These are phyloP conservation scores for Lagopus muta DNA, from an alignment of 2,113 vertebrate genomes.

Conservation along the genomic window DNA sequence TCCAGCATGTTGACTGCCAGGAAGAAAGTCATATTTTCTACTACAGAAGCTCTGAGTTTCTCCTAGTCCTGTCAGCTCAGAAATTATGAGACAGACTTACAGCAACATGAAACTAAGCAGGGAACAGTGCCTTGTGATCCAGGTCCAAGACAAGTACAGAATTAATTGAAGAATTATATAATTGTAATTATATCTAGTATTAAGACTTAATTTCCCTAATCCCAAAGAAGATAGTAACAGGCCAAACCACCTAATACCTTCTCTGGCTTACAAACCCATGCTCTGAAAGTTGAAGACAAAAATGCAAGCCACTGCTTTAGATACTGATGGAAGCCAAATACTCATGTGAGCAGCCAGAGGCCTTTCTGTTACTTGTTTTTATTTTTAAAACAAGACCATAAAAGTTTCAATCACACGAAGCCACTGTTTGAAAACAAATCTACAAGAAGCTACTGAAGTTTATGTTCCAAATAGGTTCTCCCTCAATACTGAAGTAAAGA, in stretches of 20 bases:
- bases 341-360: background rate
- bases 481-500: background rate
- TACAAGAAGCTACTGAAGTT: background rate
- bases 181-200: background rate
- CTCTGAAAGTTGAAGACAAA: background rate
- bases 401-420: background rate
- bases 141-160: background rate
- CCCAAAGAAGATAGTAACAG: background rate
- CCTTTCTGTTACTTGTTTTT: background rate
- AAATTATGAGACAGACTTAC: background rate
- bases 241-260: background rate
- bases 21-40: background rate
- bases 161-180: background rate
- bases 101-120: background rate
- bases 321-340: background rate
- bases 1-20: background rate
- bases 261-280: background rate
- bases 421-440: background rate
- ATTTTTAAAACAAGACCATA: background rate
- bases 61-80: background rate
- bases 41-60: background rate
- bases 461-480: background rate
- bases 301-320: background rate
- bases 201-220: background rate
- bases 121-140: background rate